These are phyloP conservation scores for Uria lomvia DNA, from an alignment of 2,113 vertebrate genomes.

Conservation along the genomic window DNA sequence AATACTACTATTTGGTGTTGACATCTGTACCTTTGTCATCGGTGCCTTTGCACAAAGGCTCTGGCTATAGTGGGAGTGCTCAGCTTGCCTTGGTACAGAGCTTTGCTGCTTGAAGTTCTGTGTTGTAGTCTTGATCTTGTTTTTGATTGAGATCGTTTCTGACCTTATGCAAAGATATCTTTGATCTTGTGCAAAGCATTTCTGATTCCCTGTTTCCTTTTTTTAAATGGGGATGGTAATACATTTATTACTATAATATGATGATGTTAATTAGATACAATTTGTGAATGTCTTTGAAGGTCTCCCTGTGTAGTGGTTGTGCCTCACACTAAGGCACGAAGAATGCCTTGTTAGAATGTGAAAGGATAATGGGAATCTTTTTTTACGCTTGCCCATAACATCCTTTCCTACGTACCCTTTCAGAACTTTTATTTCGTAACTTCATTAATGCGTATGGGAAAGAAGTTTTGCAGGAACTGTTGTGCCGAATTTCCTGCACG, in stretches of 20 bases:
- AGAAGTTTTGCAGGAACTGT: background rate
- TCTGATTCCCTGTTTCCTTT: background rate
- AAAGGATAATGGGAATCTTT: background rate
- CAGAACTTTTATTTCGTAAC: background rate
- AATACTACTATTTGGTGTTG: background rate
- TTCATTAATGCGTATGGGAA: background rate
- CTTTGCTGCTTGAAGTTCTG: background rate
- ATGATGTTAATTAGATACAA: background rate
- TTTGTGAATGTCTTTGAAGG: background rate
- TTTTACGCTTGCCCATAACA: background rate
- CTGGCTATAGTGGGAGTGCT: background rate
- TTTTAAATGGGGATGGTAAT: background rate
- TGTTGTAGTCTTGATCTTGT: background rate
- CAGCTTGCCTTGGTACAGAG: background rate
- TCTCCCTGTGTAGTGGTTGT: background rate
- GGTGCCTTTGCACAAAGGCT: background rate
- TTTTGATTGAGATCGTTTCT: background rate
- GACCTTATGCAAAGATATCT: background rate
- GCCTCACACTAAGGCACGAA: background rate
- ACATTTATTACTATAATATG: background rate
- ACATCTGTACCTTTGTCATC: background rate
- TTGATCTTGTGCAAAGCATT: background rate
- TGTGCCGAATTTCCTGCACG: background rate
- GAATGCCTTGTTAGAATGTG: background rate
- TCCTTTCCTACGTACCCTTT: background rate